Base-by-base conservation (phyloP, 2,113 vertebrate species). In the Scalopus aquaticus region DNA sequence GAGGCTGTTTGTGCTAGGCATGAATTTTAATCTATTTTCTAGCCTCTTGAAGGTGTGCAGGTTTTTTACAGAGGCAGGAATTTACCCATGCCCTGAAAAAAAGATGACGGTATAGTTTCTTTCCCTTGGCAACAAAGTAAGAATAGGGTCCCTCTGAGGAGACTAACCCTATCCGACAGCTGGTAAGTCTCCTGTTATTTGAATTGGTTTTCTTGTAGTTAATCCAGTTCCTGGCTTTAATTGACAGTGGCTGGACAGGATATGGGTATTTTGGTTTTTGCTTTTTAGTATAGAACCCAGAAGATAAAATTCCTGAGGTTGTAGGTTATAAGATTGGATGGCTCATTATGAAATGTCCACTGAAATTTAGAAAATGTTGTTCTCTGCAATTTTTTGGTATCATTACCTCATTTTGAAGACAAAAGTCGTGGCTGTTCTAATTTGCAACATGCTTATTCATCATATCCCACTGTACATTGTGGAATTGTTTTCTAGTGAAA, bases 1-100 rank as follows among this genome's bases (percentile, higher is more conserved):
- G 86, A 92, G 91, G 69, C 72, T 86, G 28, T 88, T 95, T 97
- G 88, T 86, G 76, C 80, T 62, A 88, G 82, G 65, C 88, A 92
- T 97, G 97, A 96, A 95, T 97, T 97, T 98, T 94, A 97, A 97
- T 97, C 84, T 90, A 82, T 87, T 91, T 96, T 96, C 49, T 97
- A 88, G 87, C 94, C 91, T 97, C 81, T 62, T 76, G 37, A 74
- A 97, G 82, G 88, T 81, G 82, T 93, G 77, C 93, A 96, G 90
- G 94, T 95, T 97, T 97, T 93, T 88, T 94, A 92, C 0, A 22
- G 65, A 95, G 73, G 67, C 90, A 96, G 35, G 83, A 92, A 94
- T 96, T 92, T 95, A 95, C 91, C 46, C 19, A 3, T 95, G 90
- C 90, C 58, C 67, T 86, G 90, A 94, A 72, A 26, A 15, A 70